Evolutionary conservation across 2,888 invertebrate species (phyloP), one percentile per base, ranked within the genome.

Genomic region (Drosophila ochracea): DNA sequence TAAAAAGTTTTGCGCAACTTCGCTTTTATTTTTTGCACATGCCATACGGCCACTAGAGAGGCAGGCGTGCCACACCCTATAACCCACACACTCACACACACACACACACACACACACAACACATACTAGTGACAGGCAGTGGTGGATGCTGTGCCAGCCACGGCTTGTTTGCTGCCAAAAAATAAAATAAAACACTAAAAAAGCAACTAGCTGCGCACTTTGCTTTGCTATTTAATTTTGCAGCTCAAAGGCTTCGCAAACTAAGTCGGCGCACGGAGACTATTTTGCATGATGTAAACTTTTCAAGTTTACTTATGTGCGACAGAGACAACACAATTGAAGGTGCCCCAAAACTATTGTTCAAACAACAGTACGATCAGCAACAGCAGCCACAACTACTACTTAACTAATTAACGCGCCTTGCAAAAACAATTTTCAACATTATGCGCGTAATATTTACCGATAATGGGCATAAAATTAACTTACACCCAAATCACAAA

Each of bases 1-100:
- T 89, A 89, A 89, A 89, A 89, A 91, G 83, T 89, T 88, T 90
- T 90, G 90, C 85, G 78, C 90, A 87, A 86, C 88, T 86, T 86
- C 84, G 90, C 84, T 91, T 78, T 85, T 85, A 83, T 86, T 85
- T 90, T 47, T 90, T 86, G 71, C 87, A 84, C 82, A 89, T 83
- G 77, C 86, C 77, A 80, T 68, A 68, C 69, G 53, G 58, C 50
- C 67, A 72, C 76, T 54, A 41, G 58, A 62, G 62, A 39, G 64
- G 65, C 19, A 52, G 55, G 62, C 58, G 39, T 57, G 43, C 33
- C 60, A 30, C 35, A 47, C 58, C 50, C 61, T 21, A 41, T 16
- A n/a, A 3, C 25, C 2, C 49, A 30, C n/a, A 28, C 28, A 47
- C 52, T 53, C 53, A 35, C 47, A 50, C 35, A 11, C 28, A 52